A percentile compares a stretch with the other conserved stretches of the same genome.
Conservation (phyloP, 2,797 vertebrate species). For the Onychomys torridus region DNA sequence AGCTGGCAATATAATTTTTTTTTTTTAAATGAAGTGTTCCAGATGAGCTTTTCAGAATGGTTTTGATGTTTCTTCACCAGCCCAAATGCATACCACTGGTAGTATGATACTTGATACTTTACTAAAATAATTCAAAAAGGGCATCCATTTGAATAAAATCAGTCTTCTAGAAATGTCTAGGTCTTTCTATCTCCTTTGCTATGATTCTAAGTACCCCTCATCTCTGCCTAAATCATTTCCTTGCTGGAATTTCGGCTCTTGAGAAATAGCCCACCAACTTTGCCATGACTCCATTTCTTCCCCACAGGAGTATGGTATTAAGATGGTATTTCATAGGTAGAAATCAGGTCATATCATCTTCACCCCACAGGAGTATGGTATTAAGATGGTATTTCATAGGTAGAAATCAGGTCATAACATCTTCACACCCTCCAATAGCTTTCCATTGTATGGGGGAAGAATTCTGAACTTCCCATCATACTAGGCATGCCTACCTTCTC, state of each 20-base stretch:
- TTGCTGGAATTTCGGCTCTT: neutral
- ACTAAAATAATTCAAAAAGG: neutral
- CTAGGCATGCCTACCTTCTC: rapidly evolving
- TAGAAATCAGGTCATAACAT: neutral
- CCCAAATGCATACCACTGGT: neutral
- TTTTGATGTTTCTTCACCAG: conserved; percentile 35
- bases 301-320: neutral
- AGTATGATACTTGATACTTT: neutral
- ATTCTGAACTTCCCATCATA: neutral
- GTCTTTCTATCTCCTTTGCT: neutral
- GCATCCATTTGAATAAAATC: neutral
- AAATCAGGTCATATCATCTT: neutral
- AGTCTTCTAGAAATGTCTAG: neutral
- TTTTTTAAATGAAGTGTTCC: neutral
- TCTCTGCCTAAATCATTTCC: neutral
- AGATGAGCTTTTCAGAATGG: conserved; percentile 15
- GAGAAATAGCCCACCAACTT: neutral
- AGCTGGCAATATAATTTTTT: neutral
- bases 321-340: neutral
- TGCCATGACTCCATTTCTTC: neutral
- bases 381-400: neutral
- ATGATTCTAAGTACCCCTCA: neutral
- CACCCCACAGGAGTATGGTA: neutral
- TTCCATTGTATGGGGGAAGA: neutral
- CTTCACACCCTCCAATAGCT: neutral